Conservation (phyloP, 2,888 invertebrate species). For the Beris chalybata region DNA sequence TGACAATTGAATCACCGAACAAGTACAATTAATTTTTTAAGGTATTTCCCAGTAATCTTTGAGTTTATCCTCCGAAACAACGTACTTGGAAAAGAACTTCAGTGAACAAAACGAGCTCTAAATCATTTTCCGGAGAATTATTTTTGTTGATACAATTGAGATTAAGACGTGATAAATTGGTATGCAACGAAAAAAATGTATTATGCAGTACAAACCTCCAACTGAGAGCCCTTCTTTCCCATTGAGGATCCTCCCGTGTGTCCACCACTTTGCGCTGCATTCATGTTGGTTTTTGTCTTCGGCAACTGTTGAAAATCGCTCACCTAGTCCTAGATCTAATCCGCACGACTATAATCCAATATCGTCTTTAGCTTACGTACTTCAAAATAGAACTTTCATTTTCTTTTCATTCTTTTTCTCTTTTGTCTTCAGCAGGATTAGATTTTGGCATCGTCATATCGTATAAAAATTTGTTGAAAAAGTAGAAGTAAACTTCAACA, state of each 20-base stretch:
- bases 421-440: constrained; percentile 18
- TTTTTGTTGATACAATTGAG: too few relatives aligned
- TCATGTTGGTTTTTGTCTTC: constrained; percentile 44
- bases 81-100: too few relatives aligned
- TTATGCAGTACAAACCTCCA: constrained; percentile 49
- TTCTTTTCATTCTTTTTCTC: neutral
- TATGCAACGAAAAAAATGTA: too few relatives aligned
- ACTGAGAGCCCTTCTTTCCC: constrained; percentile 56
- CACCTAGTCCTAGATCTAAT: too few relatives aligned
- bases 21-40: too few relatives aligned
- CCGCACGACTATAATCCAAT: constrained; percentile 7
- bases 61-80: too few relatives aligned
- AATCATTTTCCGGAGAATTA: too few relatives aligned
- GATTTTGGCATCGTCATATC: constrained; percentile 17
- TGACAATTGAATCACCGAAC: too few relatives aligned
- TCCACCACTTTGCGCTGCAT: constrained; percentile 56
- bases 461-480: neutral
- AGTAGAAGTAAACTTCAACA: neutral
- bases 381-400: constrained; percentile 1
- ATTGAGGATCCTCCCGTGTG: constrained; percentile 50
- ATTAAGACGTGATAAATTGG: too few relatives aligned
- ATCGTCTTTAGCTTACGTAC: constrained; percentile 1
- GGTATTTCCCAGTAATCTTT: too few relatives aligned
- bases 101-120: too few relatives aligned
- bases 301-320: too few relatives aligned